phyloP scores from a whole-genome alignment of 1,140 invertebrate species.

The Pomacea maculata region DNA sequence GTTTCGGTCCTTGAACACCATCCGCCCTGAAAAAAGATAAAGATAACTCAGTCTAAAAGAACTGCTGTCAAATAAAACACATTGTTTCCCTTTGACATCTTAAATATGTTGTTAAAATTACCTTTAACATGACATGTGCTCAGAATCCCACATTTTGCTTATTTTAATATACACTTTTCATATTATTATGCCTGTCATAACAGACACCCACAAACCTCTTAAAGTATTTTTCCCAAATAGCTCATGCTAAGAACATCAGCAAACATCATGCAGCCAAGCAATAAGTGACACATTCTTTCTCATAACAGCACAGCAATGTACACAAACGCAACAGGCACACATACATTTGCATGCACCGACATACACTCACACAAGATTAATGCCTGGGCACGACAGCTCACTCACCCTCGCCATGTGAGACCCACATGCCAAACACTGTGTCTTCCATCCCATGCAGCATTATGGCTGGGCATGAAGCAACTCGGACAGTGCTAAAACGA shows the following conservation, averaged over 20 bases:
- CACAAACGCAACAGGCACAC: not conserved
- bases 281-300: not conserved
- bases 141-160: not conserved
- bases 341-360: not conserved
- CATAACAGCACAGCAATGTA: not conserved
- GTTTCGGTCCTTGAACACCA: slow-evolving; percentile 68
- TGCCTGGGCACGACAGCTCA: not conserved
- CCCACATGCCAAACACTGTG: slow-evolving; percentile 89
- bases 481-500: slow-evolving; percentile 85
- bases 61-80: not conserved
- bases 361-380: not conserved
- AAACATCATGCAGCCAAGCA: not conserved
- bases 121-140: not conserved
- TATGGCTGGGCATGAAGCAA: slow-evolving; percentile 77
- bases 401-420: slow-evolving; percentile 94
- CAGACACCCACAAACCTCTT: not conserved
- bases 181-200: too few relatives aligned
- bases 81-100: too few relatives aligned
- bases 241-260: not conserved
- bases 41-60: too few relatives aligned
- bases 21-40: slow-evolving; percentile 65
- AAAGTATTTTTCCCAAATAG: not conserved
- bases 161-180: not conserved
- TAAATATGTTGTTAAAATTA: not conserved
- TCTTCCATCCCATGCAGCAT: slow-evolving; percentile 90